phyloP scores from a whole-genome alignment of 2,797 vertebrate species.

The Chiloscyllium punctatum region DNA sequence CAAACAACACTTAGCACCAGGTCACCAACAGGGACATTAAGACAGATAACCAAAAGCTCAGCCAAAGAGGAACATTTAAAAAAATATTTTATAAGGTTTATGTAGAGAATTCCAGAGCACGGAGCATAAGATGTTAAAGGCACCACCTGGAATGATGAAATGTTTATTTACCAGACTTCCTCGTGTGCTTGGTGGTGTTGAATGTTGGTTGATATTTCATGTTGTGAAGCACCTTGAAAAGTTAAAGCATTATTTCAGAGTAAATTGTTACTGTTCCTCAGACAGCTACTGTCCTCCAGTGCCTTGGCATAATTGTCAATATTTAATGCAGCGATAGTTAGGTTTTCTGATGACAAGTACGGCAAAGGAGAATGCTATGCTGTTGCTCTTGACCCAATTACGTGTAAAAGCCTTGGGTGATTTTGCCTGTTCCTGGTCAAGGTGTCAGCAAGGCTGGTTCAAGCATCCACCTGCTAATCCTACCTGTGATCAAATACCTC shows the following conservation, averaged over 20 bases:
- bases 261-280: background rate
- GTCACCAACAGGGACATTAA: background rate
- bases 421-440: background rate
- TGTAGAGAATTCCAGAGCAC: background rate
- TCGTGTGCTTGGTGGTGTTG: background rate
- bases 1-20: background rate
- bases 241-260: background rate
- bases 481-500: background rate
- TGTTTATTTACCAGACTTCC: background rate
- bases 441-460: background rate
- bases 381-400: background rate
- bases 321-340: background rate
- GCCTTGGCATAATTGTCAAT: background rate
- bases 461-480: background rate
- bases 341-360: background rate
- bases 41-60: background rate
- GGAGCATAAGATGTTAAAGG: background rate
- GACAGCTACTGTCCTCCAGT: background rate
- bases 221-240: background rate
- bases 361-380: background rate
- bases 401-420: background rate
- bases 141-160: background rate
- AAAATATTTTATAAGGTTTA: background rate
- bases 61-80: background rate
- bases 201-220: background rate